Percentiles rank a stretch among this genome's conserved stretches.
Evolutionary conservation across 2,888 invertebrate species (phyloP).

Genomic region (Ectemnius lituratus): DNA sequence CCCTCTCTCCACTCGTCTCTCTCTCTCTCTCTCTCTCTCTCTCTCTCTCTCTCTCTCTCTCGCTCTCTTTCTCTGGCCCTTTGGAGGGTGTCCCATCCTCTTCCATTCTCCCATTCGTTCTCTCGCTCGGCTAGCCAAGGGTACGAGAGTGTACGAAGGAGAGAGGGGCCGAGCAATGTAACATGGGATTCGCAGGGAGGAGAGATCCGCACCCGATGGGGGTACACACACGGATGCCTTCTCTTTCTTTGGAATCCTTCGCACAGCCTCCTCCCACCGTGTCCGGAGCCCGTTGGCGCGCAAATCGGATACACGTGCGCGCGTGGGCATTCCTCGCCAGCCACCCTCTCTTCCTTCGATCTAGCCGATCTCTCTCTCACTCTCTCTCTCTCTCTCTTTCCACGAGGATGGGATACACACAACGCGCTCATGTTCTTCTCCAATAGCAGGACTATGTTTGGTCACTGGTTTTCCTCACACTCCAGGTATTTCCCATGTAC

Average conservation of each 20-base stretch:
- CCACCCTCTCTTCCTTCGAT: constrained; percentile 1
- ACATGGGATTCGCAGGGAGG: no score
- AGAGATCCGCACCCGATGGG: neutral
- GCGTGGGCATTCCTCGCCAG: constrained; percentile 32
- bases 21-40: neutral
- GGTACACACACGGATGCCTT: constrained; percentile 45
- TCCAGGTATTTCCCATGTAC: constrained; percentile 12
- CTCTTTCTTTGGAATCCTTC: constrained; percentile 6
- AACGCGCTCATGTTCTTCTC: neutral
- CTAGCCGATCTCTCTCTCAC: neutral
- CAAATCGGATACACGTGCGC: constrained; percentile 40
- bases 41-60: neutral
- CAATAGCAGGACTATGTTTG: constrained; percentile 43
- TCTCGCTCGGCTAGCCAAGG: constrained; percentile 22
- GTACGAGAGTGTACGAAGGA: no score
- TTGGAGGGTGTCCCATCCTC: neutral
- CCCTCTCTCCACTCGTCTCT: neutral
- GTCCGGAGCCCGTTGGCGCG: constrained; percentile 29
- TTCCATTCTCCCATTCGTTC: constrained; percentile 6
- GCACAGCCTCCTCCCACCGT: constrained; percentile 16
- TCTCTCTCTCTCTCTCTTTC: no score
- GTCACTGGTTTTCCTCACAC: constrained; percentile 45
- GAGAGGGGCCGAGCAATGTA: no score
- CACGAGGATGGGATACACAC: constrained; percentile 15
- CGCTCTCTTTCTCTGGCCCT: neutral